Percentiles rank a stretch among this genome's conserved stretches.
Evolutionary conservation across 2,113 vertebrate species (phyloP).

Genomic region (Ammospiza caudacuta): DNA sequence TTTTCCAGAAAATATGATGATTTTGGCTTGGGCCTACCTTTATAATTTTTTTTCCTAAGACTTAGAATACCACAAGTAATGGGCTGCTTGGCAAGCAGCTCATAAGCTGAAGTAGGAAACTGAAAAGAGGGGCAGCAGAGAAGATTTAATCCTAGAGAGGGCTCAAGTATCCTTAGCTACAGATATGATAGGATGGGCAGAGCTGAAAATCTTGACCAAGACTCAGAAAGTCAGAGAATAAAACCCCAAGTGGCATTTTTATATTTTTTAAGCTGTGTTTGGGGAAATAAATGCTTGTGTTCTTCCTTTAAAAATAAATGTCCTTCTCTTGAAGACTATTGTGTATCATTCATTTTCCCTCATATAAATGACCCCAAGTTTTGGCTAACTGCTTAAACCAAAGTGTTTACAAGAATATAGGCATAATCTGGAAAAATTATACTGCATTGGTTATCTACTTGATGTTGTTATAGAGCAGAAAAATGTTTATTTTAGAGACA

Average conservation of each 20-base stretch:
- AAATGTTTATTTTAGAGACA: background rate
- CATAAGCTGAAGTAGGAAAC: background rate
- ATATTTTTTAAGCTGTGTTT: background rate
- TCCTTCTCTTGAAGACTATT: background rate
- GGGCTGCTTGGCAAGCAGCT: background rate
- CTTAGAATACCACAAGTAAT: background rate
- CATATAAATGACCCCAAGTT: background rate
- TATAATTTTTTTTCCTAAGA: background rate
- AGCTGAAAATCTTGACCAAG: background rate
- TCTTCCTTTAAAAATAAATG: background rate
- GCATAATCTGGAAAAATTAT: background rate
- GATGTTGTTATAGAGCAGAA: background rate
- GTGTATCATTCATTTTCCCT: background rate
- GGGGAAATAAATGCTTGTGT: background rate
- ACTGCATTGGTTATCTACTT: background rate
- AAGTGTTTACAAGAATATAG: background rate
- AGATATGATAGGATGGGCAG: background rate
- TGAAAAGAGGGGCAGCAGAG: background rate
- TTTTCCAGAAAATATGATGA: background rate
- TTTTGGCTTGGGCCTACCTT: background rate
- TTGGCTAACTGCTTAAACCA: background rate
- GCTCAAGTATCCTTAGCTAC: background rate
- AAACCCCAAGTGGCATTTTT: rapidly evolving
- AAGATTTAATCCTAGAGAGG: background rate
- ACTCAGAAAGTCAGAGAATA: background rate